phyloP scores from a whole-genome alignment of 1,140 invertebrate genomes.

The Philopotamus ludificatus region DNA sequence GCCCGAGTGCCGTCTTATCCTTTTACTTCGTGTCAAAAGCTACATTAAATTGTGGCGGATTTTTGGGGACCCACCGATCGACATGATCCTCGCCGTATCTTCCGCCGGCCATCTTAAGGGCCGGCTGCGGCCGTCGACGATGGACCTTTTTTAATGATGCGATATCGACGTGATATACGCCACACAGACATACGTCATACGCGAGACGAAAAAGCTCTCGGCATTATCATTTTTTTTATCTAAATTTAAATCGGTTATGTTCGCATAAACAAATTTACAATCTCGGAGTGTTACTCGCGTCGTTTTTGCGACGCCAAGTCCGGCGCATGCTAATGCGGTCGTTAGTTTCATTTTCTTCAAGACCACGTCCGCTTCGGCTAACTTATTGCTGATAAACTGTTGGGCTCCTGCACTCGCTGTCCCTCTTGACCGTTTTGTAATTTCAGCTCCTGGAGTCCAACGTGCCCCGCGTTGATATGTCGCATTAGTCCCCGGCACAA shows the following conservation, averaged over 20 bases:
- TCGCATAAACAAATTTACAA: too few relatives aligned
- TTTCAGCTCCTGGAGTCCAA: conserved; percentile 28
- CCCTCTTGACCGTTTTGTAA: conserved; percentile 26
- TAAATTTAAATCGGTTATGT: too few relatives aligned
- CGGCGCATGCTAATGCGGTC: conserved; percentile 13
- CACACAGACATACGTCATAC: too few relatives aligned
- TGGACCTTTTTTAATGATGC: too few relatives aligned
- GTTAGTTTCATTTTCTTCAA: conserved; percentile 17
- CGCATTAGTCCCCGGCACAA: conserved; percentile 30
- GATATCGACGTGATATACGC: too few relatives aligned
- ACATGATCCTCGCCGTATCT: background rate
- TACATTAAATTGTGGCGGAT: conserved; percentile 24
- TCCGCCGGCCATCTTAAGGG: too few relatives aligned
- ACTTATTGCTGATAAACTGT: conserved; percentile 34
- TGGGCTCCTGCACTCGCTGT: conserved; percentile 20
- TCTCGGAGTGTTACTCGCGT: too few relatives aligned
- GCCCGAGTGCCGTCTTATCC: conserved; percentile 21
- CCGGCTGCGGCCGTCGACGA: too few relatives aligned
- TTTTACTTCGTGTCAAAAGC: conserved; percentile 23
- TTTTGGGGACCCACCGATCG: too few relatives aligned
- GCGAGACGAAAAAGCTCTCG: too few relatives aligned
- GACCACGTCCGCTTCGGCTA: conserved; percentile 3
- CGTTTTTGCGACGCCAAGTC: background rate
- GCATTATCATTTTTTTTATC: too few relatives aligned
- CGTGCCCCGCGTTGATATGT: conserved; percentile 26